These are phyloP conservation scores for Stegophylla sp. DNA, from an alignment of 2,888 invertebrate species.

Conservation along the genomic window DNA sequence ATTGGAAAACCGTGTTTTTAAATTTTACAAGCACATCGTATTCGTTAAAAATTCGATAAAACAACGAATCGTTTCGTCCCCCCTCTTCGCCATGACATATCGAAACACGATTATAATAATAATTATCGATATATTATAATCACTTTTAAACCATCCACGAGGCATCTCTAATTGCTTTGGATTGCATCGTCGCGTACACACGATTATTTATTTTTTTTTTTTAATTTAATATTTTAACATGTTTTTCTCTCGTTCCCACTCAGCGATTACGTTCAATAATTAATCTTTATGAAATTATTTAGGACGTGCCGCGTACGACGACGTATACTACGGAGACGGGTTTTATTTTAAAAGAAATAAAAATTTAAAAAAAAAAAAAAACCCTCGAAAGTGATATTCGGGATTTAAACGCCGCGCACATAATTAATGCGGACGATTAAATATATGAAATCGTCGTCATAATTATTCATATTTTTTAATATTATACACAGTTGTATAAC, in stretches of 20 bases:
- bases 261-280: constrained; percentile 8
- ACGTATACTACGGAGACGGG: background rate
- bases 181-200: background rate
- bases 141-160: no score
- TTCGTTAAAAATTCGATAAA: no score
- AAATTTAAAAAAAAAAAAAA: no score
- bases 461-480: constrained; percentile 36
- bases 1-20: no score
- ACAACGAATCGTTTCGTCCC: no score
- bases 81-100: no score
- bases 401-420: constrained; percentile 7
- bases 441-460: constrained; percentile 33
- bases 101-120: no score
- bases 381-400: background rate
- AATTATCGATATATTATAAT: no score
- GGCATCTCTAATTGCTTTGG: background rate
- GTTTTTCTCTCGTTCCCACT: background rate
- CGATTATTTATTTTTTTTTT: no score
- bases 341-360: background rate
- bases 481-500: background rate
- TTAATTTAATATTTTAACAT: background rate
- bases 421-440: constrained; percentile 40
- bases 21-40: no score
- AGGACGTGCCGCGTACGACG: background rate
- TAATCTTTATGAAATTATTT: no score